A percentile compares a stretch with the other conserved stretches of the same genome.
These are phyloP conservation scores for Phaethornis superciliosus DNA, from an alignment of 2,113 vertebrate species.

Conservation along the genomic window DNA sequence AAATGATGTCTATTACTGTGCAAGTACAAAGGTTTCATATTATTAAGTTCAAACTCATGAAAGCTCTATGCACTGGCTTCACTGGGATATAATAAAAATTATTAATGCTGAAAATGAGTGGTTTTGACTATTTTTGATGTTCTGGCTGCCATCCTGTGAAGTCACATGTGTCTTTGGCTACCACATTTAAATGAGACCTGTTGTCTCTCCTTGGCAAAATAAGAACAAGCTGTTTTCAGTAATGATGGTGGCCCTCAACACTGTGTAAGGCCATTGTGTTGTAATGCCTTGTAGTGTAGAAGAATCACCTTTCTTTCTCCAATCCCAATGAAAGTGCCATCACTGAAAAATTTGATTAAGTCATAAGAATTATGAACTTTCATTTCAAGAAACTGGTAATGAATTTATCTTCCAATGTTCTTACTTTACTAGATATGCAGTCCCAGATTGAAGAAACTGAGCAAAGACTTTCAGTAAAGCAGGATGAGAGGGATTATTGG, in stretches of 20 bases:
- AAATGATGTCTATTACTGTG: neutral
- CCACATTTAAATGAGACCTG: neutral
- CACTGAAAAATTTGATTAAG: neutral
- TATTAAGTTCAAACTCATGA: neutral
- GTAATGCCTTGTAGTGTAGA: neutral
- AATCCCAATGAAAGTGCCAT: neutral
- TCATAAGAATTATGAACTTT: neutral
- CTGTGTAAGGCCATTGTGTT: neutral
- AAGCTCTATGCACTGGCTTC: neutral
- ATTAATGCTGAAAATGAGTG: neutral
- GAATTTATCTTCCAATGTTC: neutral
- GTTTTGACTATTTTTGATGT: neutral
- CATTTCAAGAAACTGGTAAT: neutral
- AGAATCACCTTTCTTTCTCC: neutral
- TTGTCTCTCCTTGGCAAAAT: neutral
- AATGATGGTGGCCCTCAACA: neutral
- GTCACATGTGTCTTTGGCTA: neutral
- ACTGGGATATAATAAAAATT: neutral
- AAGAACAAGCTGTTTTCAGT: neutral
- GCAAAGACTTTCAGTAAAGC: conserved; percentile 55
- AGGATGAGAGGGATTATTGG: conserved; percentile 75
- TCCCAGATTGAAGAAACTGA: conserved; percentile 61
- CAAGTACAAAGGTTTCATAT: neutral
- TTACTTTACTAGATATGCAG: conserved; percentile 68
- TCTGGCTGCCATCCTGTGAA: neutral